Conservation (phyloP, 2,888 invertebrate genomes). For the Phymatocera aterrima region DNA sequence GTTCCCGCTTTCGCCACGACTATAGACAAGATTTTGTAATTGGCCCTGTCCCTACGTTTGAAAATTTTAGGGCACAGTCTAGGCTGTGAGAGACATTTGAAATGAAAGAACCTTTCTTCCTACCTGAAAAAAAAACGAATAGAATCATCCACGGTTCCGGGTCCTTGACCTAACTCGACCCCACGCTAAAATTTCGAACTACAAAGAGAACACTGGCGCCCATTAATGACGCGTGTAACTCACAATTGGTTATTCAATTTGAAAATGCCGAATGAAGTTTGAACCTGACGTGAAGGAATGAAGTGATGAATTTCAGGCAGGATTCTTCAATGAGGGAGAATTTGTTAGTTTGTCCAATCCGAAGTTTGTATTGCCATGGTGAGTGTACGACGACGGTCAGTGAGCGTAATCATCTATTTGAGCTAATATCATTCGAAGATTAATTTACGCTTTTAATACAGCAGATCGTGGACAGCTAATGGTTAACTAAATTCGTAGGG, state of each 20-base stretch:
- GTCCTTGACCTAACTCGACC: neutral
- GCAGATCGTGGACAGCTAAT: conserved; percentile 4
- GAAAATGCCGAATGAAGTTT: too few relatives aligned
- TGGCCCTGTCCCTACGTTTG: conserved; percentile 2
- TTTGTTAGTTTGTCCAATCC: too few relatives aligned
- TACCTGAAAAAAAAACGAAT: neutral
- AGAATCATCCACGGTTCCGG: neutral
- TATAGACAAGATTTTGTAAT: conserved; percentile 24
- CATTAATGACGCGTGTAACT: neutral
- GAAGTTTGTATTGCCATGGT: too few relatives aligned
- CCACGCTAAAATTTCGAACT: neutral
- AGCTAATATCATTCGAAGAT: neutral
- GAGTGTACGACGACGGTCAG: neutral
- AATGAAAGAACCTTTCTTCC: neutral
- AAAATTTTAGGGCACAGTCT: neutral
- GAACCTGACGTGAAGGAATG: too few relatives aligned
- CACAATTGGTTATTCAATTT: too few relatives aligned
- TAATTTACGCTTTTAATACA: conserved; percentile 21
- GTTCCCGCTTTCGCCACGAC: conserved; percentile 16
- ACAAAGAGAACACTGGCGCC: neutral
- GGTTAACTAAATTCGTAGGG: conserved; percentile 20
- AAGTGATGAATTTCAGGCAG: too few relatives aligned
- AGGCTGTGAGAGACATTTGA: neutral
- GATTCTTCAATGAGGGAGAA: too few relatives aligned
- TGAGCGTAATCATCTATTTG: conserved; percentile 4